These are phyloP conservation scores for Seladonia tumulorum DNA, from an alignment of 2,888 invertebrate genomes.

Conservation along the genomic window DNA sequence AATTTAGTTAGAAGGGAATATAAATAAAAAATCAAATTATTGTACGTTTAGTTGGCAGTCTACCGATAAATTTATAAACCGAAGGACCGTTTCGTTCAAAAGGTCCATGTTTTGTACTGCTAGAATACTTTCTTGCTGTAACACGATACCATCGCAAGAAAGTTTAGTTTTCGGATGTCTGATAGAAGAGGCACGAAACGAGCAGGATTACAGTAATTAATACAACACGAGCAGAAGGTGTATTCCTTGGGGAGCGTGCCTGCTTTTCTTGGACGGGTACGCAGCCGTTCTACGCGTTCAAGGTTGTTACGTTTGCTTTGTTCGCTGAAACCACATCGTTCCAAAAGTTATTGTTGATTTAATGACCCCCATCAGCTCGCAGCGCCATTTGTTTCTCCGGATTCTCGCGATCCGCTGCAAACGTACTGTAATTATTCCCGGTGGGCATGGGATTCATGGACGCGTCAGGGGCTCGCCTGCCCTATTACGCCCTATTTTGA, in stretches of 20 bases:
- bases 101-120: too few species aligned
- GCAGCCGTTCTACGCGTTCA: background rate
- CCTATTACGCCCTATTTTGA: constrained; percentile 24
- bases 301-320: constrained; percentile 24
- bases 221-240: background rate
- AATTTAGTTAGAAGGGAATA: too few species aligned
- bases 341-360: constrained; percentile 36
- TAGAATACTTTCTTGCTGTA: background rate
- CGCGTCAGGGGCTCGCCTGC: constrained; percentile 5
- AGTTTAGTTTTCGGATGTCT: background rate
- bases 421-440: constrained; percentile 41
- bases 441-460: constrained; percentile 15
- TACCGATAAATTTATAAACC: too few species aligned
- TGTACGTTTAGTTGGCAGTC: too few species aligned
- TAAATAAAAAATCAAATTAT: too few species aligned
- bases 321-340: constrained; percentile 23
- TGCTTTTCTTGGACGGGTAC: background rate
- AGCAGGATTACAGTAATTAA: background rate
- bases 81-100: background rate
- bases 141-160: background rate
- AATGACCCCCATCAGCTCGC: constrained; percentile 21
- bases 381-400: constrained; percentile 22
- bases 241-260: background rate
- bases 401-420: constrained; percentile 24
- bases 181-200: background rate